A percentile compares a stretch with the other conserved stretches of the same genome.
Evolutionary conservation across 2,797 vertebrate species (phyloP).

Genomic region (Carduelis carduelis): DNA sequence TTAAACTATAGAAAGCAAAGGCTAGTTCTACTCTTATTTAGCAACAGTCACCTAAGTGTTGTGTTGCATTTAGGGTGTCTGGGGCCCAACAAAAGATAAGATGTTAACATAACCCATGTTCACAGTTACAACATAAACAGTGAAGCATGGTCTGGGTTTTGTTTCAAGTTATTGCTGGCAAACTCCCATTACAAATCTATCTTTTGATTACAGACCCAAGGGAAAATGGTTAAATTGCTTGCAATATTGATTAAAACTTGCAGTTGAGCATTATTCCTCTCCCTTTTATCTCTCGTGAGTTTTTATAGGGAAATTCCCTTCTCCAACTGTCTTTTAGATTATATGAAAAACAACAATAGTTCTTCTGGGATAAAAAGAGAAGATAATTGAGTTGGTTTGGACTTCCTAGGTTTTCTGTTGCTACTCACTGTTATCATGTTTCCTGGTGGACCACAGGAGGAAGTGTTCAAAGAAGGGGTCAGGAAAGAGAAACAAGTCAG

Average conservation of each 20-base stretch:
- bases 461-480: neutral
- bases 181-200: neutral
- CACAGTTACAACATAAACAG: constrained; percentile 1
- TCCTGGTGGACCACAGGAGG: neutral
- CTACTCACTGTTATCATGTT: neutral
- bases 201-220: neutral
- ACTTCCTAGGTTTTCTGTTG: neutral
- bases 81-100: neutral
- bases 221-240: neutral
- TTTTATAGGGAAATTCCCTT: neutral
- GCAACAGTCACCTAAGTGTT: neutral
- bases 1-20: neutral
- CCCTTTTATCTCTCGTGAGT: neutral
- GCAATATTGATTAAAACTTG: neutral
- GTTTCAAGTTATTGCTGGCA: constrained; percentile 26
- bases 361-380: neutral
- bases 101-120: neutral
- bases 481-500: neutral
- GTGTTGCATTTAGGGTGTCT: neutral
- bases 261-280: neutral
- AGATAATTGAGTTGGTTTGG: neutral
- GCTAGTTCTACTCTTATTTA: neutral
- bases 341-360: neutral
- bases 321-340: neutral
- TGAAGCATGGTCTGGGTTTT: neutral